These are phyloP conservation scores for Sphecodes monilicornis DNA, from an alignment of 2,888 invertebrate genomes.

Conservation along the genomic window DNA sequence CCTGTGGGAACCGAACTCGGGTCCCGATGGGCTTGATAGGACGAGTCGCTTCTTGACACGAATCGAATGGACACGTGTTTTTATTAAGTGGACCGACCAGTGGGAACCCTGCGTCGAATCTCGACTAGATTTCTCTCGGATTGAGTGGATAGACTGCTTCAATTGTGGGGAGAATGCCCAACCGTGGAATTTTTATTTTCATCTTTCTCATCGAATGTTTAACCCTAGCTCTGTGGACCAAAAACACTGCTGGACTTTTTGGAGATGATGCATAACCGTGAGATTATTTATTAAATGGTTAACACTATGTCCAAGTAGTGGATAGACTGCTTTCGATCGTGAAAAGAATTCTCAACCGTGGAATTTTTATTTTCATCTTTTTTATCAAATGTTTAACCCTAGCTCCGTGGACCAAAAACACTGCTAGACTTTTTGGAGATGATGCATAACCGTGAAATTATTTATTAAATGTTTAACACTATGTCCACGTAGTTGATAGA, in stretches of 20 bases:
- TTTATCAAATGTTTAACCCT: background rate
- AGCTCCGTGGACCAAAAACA: too few species aligned
- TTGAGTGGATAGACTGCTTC: background rate
- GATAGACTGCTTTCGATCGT: background rate
- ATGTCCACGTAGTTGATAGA: too few species aligned
- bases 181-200: background rate
- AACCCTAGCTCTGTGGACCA: too few species aligned
- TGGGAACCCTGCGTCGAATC: constrained; percentile 23
- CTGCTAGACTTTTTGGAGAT: too few species aligned
- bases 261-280: too few species aligned
- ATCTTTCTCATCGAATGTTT: background rate
- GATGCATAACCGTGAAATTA: too few species aligned
- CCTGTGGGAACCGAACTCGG: constrained; percentile 81
- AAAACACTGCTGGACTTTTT: too few species aligned
- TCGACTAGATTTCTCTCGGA: background rate
- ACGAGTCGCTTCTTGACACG: constrained; percentile 48
- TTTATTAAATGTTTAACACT: too few species aligned
- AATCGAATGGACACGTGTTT: constrained; percentile 60
- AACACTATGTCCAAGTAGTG: too few species aligned
- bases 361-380: background rate
- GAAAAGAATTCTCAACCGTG: too few species aligned
- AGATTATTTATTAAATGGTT: too few species aligned
- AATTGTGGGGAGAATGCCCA: background rate
- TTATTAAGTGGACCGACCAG: constrained; percentile 44
- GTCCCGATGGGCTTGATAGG: constrained; percentile 42